These are phyloP conservation scores for Lepas anatifera DNA, from an alignment of 2,888 invertebrate species.

Conservation along the genomic window DNA sequence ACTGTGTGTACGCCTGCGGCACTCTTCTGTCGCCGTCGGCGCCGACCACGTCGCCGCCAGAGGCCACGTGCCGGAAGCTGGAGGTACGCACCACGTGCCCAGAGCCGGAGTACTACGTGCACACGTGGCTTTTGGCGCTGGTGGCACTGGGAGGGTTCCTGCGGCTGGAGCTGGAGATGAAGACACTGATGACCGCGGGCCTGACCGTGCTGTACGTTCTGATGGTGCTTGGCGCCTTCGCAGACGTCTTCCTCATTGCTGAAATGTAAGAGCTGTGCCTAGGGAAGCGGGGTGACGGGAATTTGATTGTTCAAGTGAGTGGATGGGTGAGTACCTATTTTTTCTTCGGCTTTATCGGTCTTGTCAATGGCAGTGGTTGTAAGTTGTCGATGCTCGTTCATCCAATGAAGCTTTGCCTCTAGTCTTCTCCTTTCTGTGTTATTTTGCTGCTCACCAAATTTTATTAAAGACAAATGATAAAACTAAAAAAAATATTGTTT, in stretches of 20 bases:
- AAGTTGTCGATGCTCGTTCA: no score
- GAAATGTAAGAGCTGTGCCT: background rate
- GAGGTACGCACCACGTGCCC: conserved; percentile 13
- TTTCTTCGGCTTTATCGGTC: no score
- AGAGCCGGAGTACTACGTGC: conserved; percentile 65
- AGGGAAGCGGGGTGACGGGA: no score
- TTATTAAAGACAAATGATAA: no score
- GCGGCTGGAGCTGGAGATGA: conserved; percentile 75
- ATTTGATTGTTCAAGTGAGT: no score
- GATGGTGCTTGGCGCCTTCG: conserved; percentile 46
- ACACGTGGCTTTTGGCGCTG: conserved; percentile 84
- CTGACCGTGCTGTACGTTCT: conserved; percentile 62
- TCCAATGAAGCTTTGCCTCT: no score
- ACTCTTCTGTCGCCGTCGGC: background rate
- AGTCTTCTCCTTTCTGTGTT: no score
- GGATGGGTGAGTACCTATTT: no score
- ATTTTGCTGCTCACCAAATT: no score
- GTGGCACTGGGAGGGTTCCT: conserved; percentile 83
- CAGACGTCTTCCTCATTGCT: conserved; percentile 13
- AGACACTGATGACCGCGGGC: conserved; percentile 59
- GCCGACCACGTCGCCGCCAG: background rate
- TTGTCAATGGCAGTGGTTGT: no score
- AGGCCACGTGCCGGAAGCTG: background rate
- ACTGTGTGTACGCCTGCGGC: background rate
- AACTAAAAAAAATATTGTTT: no score